Conservation (phyloP, 2,888 invertebrate genomes). For the Pristionchus fissidentatus region DNA sequence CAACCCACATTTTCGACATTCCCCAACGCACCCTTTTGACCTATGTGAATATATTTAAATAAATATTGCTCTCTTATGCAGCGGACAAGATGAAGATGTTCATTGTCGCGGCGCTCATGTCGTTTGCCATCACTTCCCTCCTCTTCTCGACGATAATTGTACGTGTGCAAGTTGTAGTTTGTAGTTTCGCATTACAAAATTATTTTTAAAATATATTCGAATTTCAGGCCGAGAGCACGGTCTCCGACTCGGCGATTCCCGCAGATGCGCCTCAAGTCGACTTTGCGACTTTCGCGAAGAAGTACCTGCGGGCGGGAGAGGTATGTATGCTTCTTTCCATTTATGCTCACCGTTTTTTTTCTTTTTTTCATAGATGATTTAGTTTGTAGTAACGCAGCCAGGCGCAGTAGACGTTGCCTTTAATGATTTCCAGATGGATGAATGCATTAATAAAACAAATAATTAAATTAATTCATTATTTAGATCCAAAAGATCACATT, state of each 20-base stretch:
- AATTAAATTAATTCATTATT: not conserved
- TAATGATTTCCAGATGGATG: not conserved
- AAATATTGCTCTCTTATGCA: not conserved
- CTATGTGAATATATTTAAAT: not conserved
- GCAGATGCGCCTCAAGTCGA: conserved; percentile 49
- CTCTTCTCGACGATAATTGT: conserved; percentile 45
- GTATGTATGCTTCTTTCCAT: no score
- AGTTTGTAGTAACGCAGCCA: no score
- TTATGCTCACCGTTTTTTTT: not conserved
- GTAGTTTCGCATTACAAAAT: not conserved
- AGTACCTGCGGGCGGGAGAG: conserved; percentile 60
- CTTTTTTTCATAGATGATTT: no score
- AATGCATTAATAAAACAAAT: not conserved
- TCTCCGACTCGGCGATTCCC: conserved; percentile 25
- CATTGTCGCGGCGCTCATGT: conserved; percentile 30
- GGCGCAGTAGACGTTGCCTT: not conserved
- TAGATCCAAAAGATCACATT: conserved; percentile 61
- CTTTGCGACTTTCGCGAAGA: conserved; percentile 55
- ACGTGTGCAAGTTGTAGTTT: not conserved
- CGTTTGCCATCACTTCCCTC: conserved; percentile 44
- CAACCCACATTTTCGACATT: no score
- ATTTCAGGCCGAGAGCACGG: not conserved
- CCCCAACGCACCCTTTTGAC: no score
- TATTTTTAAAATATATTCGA: not conserved
- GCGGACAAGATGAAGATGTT: conserved; percentile 39